Evolutionary conservation across 2,797 vertebrate species (phyloP).

Genomic region (Platalea minor): DNA sequence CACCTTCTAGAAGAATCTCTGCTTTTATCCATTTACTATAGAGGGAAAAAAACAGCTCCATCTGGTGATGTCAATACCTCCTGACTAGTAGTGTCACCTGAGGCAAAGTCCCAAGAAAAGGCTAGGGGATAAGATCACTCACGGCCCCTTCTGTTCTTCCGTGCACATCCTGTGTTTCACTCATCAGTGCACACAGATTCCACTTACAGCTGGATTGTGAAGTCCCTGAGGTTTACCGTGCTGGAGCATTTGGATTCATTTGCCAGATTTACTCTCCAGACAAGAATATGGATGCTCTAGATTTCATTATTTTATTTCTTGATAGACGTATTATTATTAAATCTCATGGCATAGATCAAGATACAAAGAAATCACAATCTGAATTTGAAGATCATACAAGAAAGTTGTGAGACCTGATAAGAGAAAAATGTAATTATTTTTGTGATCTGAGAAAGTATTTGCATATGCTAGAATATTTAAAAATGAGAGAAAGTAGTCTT

Average conservation of each 20-base stretch:
- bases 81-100: background rate
- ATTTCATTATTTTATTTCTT: background rate
- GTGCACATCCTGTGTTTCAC: background rate
- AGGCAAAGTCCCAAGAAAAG: background rate
- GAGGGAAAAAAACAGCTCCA: background rate
- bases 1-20: background rate
- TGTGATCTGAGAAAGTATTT: background rate
- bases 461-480: background rate
- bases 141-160: background rate
- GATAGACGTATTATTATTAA: background rate
- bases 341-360: background rate
- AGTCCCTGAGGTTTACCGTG: background rate
- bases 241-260: background rate
- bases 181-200: accelerated
- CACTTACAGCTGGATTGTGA: background rate
- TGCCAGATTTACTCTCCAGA: background rate
- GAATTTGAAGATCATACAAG: background rate
- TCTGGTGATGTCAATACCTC: background rate
- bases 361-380: background rate
- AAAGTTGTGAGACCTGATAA: background rate
- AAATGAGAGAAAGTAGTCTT: background rate
- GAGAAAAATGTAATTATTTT: background rate
- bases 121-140: background rate
- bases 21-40: background rate
- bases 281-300: background rate